Conservation (phyloP, 2,113 vertebrate species). For the Aleadryas rufinucha region DNA sequence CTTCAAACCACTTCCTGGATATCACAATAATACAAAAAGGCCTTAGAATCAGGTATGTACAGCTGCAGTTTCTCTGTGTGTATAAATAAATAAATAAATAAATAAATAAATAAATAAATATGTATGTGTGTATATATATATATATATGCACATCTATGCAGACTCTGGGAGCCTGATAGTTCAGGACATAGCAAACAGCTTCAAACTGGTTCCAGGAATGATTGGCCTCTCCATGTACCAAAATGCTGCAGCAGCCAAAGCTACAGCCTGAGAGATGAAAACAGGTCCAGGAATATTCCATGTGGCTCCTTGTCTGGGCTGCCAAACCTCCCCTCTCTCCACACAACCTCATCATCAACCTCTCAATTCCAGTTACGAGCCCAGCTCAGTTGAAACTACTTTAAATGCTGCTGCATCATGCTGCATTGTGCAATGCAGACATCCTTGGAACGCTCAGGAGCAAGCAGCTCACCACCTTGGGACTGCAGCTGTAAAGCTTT, state of each 20-base stretch:
- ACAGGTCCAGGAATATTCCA: background rate
- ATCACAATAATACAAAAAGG: background rate
- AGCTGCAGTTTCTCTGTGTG: background rate
- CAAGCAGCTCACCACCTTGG: background rate
- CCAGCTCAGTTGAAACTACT: background rate
- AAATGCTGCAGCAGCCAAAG: background rate
- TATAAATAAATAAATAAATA: accelerated
- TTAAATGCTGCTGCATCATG: conserved; percentile 1
- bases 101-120: accelerated
- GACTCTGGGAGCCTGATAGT: background rate
- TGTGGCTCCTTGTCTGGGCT: background rate
- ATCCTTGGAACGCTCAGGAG: background rate
- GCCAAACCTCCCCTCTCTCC: background rate
- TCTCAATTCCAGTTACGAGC: background rate
- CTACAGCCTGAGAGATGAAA: background rate
- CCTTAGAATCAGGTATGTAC: background rate
- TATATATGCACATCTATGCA: accelerated
- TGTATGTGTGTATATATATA: accelerated
- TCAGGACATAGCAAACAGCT: background rate
- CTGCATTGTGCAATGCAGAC: conserved; percentile 33
- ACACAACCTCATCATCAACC: background rate
- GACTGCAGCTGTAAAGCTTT: background rate
- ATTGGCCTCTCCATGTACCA: background rate
- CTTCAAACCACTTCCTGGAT: background rate
- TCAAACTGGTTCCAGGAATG: background rate